These are phyloP conservation scores for Bradysia coprophila DNA, from an alignment of 1,140 invertebrate species.

Conservation along the genomic window DNA sequence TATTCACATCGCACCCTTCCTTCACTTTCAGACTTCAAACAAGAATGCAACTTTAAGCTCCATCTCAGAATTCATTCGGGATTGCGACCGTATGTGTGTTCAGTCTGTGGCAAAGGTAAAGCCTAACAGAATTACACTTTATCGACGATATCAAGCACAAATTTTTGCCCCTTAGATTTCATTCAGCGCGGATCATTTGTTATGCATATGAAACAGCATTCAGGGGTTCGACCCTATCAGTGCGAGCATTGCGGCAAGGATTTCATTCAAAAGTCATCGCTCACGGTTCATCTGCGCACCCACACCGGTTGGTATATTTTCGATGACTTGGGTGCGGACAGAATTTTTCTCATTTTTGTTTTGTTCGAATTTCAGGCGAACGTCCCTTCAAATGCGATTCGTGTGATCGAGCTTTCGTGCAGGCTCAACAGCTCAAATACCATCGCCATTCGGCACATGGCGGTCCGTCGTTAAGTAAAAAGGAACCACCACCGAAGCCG, in stretches of 20 bases:
- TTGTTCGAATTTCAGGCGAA: constrained; percentile 44
- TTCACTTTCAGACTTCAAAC: constrained; percentile 3
- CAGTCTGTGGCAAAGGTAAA: not conserved
- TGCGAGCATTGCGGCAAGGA: constrained; percentile 44
- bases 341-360: constrained; percentile 50
- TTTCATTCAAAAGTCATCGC: not conserved
- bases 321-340: constrained; percentile 47
- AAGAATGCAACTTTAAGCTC: constrained; percentile 1
- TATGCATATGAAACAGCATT: constrained; percentile 60
- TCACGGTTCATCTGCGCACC: constrained; percentile 48
- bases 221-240: constrained; percentile 45
- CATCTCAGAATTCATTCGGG: constrained; percentile 2
- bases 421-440: constrained; percentile 1
- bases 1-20: no score
- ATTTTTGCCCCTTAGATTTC: not conserved
- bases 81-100: not conserved
- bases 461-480: not conserved
- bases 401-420: constrained; percentile 57
- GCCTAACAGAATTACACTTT: not conserved
- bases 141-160: not conserved
- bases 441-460: constrained; percentile 1
- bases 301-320: constrained; percentile 52
- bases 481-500: not conserved
- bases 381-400: constrained; percentile 12
- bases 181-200: not conserved